Evolutionary conservation across 2,888 invertebrate genomes (phyloP).

Genomic region (Epistrophe eligans): DNA sequence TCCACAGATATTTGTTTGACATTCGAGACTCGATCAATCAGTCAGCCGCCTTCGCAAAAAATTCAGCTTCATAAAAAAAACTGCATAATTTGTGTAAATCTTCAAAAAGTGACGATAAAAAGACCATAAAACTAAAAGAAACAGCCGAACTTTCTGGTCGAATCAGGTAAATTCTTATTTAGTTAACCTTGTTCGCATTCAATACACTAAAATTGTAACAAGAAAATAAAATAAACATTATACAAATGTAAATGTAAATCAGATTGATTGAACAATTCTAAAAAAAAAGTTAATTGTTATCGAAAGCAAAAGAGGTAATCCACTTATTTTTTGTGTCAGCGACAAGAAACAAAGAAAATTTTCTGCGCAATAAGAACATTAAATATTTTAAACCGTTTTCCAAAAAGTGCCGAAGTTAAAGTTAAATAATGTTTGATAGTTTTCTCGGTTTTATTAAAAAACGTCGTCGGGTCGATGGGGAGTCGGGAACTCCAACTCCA

Average conservation of each 20-base stretch:
- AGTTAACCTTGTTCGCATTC: constrained; percentile 49
- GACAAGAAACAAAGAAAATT: constrained; percentile 12
- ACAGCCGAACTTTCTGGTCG: constrained; percentile 71
- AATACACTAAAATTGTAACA: constrained; percentile 24
- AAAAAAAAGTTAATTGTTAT: constrained; percentile 37
- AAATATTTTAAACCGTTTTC: not conserved
- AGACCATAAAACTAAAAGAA: constrained; percentile 52
- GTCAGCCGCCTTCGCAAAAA: constrained; percentile 30
- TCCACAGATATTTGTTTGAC: constrained; percentile 35
- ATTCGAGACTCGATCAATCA: constrained; percentile 57
- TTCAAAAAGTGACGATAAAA: constrained; percentile 52
- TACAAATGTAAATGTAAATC: constrained; percentile 63
- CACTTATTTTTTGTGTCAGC: constrained; percentile 16
- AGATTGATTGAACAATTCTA: constrained; percentile 9
- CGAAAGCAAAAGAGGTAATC: constrained; percentile 2
- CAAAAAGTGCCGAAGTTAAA: not conserved
- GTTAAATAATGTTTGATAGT: constrained; percentile 79
- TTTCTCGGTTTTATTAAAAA: constrained; percentile 81
- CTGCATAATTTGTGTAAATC: constrained; percentile 49
- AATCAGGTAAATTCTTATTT: constrained; percentile 73
- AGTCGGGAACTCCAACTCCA: constrained; percentile 42
- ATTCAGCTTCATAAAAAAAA: constrained; percentile 47
- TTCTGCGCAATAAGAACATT: constrained; percentile 20
- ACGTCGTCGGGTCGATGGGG: constrained; percentile 79
- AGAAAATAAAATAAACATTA: constrained; percentile 19